Evolutionary conservation across 2,113 vertebrate species (phyloP).

Genomic region (Thunnus maccoyii): DNA sequence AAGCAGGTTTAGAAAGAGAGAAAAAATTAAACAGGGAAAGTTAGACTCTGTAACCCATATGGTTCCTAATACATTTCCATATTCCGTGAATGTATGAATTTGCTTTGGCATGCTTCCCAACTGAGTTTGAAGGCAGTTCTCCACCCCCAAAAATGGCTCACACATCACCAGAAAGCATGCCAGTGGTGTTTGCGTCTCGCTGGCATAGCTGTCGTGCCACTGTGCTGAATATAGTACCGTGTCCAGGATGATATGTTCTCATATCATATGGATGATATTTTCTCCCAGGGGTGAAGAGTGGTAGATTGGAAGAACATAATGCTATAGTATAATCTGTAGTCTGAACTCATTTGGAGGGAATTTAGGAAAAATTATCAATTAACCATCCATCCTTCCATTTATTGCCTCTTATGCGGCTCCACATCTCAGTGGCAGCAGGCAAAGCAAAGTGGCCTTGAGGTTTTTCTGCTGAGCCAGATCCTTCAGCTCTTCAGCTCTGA

Average conservation of each 20-base stretch:
- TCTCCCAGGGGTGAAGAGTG: constrained; percentile 30
- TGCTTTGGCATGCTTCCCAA: neutral
- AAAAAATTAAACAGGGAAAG: neutral
- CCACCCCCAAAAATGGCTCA: constrained; percentile 28
- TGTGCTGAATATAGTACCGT: constrained; percentile 55
- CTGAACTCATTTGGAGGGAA: constrained; percentile 28
- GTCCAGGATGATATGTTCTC: constrained; percentile 25
- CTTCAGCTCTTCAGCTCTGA: constrained; percentile 3
- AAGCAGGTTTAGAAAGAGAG: neutral
- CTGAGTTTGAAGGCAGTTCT: constrained; percentile 6
- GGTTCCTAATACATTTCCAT: neutral
- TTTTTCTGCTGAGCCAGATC: constrained; percentile 28
- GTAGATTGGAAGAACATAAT: constrained; percentile 42
- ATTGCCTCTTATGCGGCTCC: constrained; percentile 27
- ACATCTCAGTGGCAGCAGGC: constrained; percentile 46
- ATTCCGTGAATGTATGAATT: neutral
- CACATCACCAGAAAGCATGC: constrained; percentile 32
- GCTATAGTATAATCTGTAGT: neutral
- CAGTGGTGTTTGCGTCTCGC: constrained; percentile 35
- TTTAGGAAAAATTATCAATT: constrained; percentile 7
- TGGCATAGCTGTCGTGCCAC: constrained; percentile 33
- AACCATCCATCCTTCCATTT: constrained; percentile 15
- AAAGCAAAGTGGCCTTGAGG: constrained; percentile 28
- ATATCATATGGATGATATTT: constrained; percentile 11
- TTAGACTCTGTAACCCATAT: neutral